These are phyloP conservation scores for Merluccius polli DNA, from an alignment of 2,797 vertebrate genomes.

Conservation along the genomic window DNA sequence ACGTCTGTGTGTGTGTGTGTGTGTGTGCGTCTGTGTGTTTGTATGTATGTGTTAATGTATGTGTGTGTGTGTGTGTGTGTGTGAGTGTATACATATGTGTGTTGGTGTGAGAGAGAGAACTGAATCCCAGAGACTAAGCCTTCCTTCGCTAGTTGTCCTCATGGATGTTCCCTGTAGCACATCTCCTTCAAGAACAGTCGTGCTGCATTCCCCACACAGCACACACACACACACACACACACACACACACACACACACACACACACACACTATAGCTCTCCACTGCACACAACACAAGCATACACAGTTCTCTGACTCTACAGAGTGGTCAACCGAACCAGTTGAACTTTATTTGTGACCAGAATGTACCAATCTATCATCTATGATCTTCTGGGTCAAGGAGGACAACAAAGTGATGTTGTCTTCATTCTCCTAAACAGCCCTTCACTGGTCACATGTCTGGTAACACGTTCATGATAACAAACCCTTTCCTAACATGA, in stretches of 20 bases:
- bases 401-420: no score
- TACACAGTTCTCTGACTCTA: not conserved
- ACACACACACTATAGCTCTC: not conserved
- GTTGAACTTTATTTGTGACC: not conserved
- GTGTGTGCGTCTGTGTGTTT: not conserved
- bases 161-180: slow-evolving; percentile 1
- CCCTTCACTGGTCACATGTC: no score
- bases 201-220: slow-evolving; percentile 59
- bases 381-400: no score
- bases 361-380: not conserved
- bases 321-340: not conserved
- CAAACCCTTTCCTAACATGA: not conserved
- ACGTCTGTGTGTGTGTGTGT: slow-evolving; percentile 22
- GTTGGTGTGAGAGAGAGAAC: not conserved
- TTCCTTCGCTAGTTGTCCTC: not conserved
- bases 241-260: not conserved
- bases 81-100: slow-evolving; percentile 7
- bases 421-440: not conserved
- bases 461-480: not conserved
- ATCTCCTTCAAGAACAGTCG: slow-evolving; percentile 70
- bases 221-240: no score
- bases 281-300: not conserved
- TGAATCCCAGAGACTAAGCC: not conserved
- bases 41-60: not conserved
- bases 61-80: slow-evolving; percentile 4